A percentile compares a stretch with the other conserved stretches of the same genome.
These are phyloP conservation scores for Brachyhypopomus occidentalis DNA, from an alignment of 2,113 vertebrate species.

Conservation along the genomic window DNA sequence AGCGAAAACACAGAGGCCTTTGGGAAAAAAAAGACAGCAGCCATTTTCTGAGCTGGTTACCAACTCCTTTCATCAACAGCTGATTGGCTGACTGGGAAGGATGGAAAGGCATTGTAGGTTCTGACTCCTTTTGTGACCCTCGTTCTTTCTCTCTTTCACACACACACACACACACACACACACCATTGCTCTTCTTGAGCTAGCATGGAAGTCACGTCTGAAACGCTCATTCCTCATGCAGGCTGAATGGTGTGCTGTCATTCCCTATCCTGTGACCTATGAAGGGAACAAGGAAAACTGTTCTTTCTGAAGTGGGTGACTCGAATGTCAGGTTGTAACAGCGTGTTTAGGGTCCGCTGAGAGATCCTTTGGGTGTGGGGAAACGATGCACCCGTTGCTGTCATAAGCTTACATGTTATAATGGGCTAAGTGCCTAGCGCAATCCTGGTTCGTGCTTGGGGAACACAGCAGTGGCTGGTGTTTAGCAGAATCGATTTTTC, in stretches of 20 bases:
- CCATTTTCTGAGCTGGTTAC: slow-evolving; percentile 1
- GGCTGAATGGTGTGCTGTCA: background rate
- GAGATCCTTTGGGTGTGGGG: no score
- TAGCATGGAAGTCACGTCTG: slow-evolving; percentile 62
- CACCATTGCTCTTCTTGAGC: slow-evolving; percentile 54
- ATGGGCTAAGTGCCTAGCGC: no score
- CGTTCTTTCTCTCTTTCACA: no score
- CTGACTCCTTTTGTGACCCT: no score
- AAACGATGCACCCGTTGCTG: no score
- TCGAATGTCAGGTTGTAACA: slow-evolving; percentile 15
- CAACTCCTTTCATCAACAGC: background rate
- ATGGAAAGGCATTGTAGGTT: background rate
- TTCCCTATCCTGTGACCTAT: slow-evolving; percentile 35
- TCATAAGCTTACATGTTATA: no score
- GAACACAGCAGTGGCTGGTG: no score
- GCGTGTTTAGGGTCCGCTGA: no score
- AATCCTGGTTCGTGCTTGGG: no score
- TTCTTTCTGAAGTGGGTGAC: background rate
- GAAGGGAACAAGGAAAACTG: background rate
- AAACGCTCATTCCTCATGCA: slow-evolving; percentile 50
- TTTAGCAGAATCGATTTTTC: no score
- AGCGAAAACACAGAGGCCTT: background rate
- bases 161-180: background rate
- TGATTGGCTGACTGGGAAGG: background rate
- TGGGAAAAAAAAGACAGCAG: background rate